Evolutionary conservation across 2,113 vertebrate genomes (phyloP).

Genomic region (Deroptyus accipitrinus): DNA sequence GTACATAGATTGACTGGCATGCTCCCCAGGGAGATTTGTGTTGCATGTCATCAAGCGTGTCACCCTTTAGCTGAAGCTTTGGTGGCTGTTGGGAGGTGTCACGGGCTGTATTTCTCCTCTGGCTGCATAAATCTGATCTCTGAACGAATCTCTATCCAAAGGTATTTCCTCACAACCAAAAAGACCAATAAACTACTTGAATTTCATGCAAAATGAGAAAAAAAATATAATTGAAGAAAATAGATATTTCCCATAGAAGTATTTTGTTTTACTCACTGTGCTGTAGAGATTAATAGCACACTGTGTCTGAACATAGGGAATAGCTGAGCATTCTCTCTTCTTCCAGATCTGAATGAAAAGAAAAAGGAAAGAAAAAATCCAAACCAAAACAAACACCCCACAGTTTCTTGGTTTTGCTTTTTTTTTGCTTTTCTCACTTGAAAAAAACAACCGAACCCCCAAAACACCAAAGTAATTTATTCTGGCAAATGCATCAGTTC

Average conservation of each 20-base stretch:
- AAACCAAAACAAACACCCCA: neutral
- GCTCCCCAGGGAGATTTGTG: neutral
- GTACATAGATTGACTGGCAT: neutral
- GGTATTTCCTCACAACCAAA: neutral
- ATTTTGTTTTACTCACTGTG: neutral
- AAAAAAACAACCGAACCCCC: neutral
- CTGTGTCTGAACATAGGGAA: neutral
- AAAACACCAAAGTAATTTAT: neutral
- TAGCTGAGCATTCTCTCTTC: neutral
- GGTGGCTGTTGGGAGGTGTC: neutral
- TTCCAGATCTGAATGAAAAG: neutral
- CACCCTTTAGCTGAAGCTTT: fast-evolving
- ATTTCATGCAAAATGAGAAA: neutral
- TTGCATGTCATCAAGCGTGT: neutral
- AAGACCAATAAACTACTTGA: neutral
- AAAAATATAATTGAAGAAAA: neutral
- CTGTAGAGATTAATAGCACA: neutral
- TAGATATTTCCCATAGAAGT: neutral
- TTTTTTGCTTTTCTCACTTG: neutral
- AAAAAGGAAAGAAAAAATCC: neutral
- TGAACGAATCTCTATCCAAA: fast-evolving
- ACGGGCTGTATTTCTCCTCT: fast-evolving
- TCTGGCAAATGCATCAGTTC: neutral
- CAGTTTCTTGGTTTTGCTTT: neutral
- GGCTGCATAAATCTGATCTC: neutral